These are phyloP conservation scores for Gonocerus acuteangulatus DNA, from an alignment of 2,888 invertebrate genomes.

Conservation along the genomic window DNA sequence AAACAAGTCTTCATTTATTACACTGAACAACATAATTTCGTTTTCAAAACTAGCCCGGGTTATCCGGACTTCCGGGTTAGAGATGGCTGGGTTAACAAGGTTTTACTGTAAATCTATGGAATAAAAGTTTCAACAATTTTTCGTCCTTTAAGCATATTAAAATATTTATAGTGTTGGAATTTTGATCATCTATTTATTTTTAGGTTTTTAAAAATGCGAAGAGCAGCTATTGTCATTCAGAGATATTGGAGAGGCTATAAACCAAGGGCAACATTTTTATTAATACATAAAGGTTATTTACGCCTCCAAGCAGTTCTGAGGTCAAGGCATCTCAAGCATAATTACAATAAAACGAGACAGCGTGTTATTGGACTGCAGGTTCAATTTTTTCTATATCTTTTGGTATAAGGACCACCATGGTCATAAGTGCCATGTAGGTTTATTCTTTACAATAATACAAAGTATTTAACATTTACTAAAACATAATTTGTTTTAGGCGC, in stretches of 20 bases:
- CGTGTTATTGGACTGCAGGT: conserved; percentile 49
- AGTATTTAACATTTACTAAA: neutral
- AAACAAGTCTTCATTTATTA: too few species aligned
- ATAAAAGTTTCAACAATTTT: too few species aligned
- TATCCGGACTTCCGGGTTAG: too few species aligned
- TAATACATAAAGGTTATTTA: conserved; percentile 68
- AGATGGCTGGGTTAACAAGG: too few species aligned
- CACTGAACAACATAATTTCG: too few species aligned
- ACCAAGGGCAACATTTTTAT: conserved; percentile 59
- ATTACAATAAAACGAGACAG: conserved; percentile 61
- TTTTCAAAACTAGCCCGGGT: too few species aligned
- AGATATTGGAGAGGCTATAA: conserved; percentile 72
- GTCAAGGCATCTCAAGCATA: conserved; percentile 63
- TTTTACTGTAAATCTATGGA: too few species aligned
- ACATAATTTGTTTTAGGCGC: conserved; percentile 21
- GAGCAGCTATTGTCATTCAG: conserved; percentile 72
- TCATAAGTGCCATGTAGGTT: neutral
- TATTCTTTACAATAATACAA: neutral
- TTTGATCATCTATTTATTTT: too few species aligned
- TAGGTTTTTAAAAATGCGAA: conserved; percentile 59
- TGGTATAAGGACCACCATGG: neutral
- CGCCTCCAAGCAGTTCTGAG: conserved; percentile 76
- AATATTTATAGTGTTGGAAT: too few species aligned
- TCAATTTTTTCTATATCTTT: neutral
- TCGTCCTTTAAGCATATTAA: too few species aligned